Percentiles rank a stretch among this genome's conserved stretches.
phyloP scores from a whole-genome alignment of 30 jellyfish, hydroid and myxozoan genomes.

The Clytia hemisphaerica region DNA sequence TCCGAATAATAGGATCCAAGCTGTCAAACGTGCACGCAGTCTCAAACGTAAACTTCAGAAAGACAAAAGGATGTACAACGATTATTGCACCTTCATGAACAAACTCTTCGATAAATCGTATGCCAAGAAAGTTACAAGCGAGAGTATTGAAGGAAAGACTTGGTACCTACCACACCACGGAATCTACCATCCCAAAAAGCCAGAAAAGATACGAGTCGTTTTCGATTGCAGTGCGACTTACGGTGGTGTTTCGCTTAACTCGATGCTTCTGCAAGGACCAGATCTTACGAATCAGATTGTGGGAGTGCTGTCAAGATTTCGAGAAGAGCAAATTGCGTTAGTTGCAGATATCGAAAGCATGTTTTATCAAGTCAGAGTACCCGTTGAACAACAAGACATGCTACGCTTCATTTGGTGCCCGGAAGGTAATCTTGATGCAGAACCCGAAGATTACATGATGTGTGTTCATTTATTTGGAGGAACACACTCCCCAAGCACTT shows the following conservation, averaged over 20 bases:
- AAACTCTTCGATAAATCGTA: background rate
- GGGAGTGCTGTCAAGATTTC: conserved; percentile 39
- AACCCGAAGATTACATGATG: conserved; percentile 38
- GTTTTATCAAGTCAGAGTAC: conserved; percentile 54
- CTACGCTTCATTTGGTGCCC: conserved; percentile 57
- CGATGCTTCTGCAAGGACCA: conserved; percentile 52
- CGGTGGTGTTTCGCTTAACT: conserved; percentile 37
- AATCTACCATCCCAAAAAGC: conserved; percentile 51
- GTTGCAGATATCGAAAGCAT: conserved; percentile 54
- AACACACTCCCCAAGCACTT: conserved; percentile 54
- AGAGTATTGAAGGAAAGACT: background rate
- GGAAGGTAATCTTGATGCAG: conserved; percentile 33
- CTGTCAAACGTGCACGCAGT: conserved; percentile 7
- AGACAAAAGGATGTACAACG: background rate
- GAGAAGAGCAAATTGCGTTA: conserved; percentile 56
- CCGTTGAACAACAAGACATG: conserved; percentile 17
- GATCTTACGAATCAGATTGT: conserved; percentile 43
- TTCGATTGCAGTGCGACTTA: conserved; percentile 62
- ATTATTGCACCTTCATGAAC: background rate
- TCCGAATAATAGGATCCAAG: conserved; percentile 18
- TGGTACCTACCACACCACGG: conserved; percentile 75
- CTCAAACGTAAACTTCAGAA: conserved; percentile 3
- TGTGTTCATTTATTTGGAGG: conserved; percentile 54
- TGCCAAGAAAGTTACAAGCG: conserved; percentile 4
- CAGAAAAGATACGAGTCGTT: conserved; percentile 47